These are phyloP conservation scores for Trissolcus basalis DNA, from an alignment of 1,140 invertebrate genomes.

Conservation along the genomic window DNA sequence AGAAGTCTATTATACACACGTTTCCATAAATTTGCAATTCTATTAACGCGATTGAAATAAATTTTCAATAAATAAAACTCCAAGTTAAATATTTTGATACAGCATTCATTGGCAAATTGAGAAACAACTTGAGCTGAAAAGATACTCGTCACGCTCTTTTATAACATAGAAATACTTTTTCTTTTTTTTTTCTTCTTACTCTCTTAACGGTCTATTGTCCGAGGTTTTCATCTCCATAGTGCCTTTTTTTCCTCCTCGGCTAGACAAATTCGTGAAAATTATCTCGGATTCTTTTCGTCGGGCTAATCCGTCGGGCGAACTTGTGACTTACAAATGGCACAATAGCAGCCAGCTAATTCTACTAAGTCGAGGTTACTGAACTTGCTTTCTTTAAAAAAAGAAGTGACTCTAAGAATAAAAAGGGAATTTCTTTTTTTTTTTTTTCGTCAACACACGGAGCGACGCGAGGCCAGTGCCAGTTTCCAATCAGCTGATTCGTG, in stretches of 20 bases:
- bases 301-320: conserved; percentile 8
- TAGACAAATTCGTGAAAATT: conserved; percentile 29
- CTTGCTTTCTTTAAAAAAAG: conserved; percentile 17
- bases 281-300: conserved; percentile 6
- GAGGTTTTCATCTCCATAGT: neutral
- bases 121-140: too few relatives aligned
- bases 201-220: neutral
- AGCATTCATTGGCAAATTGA: too few relatives aligned
- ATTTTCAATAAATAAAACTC: too few relatives aligned
- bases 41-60: too few relatives aligned
- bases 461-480: too few relatives aligned
- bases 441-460: too few relatives aligned
- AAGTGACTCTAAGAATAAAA: too few relatives aligned
- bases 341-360: conserved; percentile 3
- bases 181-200: neutral
- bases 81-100: too few relatives aligned
- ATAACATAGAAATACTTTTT: neutral
- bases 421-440: too few relatives aligned
- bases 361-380: conserved; percentile 8
- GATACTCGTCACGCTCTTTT: too few relatives aligned
- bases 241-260: neutral
- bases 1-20: too few relatives aligned
- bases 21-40: too few relatives aligned
- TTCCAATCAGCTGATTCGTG: conserved; percentile 3
- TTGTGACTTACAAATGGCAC: conserved; percentile 13